Base-by-base conservation (phyloP, 2,888 invertebrate genomes). In the Allophyes oxyacanthae region DNA sequence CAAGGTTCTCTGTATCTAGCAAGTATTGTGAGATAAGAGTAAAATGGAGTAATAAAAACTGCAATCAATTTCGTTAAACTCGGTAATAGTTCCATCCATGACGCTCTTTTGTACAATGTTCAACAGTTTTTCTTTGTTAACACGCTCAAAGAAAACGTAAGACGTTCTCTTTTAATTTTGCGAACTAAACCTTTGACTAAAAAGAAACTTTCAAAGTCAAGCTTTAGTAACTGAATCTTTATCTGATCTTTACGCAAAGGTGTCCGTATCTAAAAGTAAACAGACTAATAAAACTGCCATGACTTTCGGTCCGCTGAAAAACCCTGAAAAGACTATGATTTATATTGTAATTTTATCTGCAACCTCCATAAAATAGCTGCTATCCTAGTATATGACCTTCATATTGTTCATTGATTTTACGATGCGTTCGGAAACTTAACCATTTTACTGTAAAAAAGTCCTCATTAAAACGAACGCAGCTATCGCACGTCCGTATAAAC, bases 81-180 rank as follows among this genome's bases (percentile, higher is more conserved):
- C 10, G 10, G 33, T 42, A 48, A 44, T 51, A 32, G 66, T 26
- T 7, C 28, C 26, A 49, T 52, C 40, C 38, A 38, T 38, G 48
- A 40, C 40, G 43, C 38, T 13, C 37, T 62, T 45, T 52, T 69
- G 64, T 49, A 50, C 65, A 49, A 60, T 59, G 64, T 64, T 63
- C 53, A 45, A 46, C 63, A 43, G 30, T 37, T 14, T 32, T 62
- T 70, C 66, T 70, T 66, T 72, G 60, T 75, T 55, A 13, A 52
- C 61, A 46, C 48, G 51, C 45, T 65, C 65, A 70, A 60, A 62
- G 58, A 69, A 71, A 64, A 57, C 49, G 58, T 43, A 43, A 28
- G 25, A n/a, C 40, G 37, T 33, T 51, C 51, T 58, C 64, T 74
- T 81, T 77, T 72, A 77, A 77, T 78, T 64, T 20, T 68, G 41